Percentiles rank a stretch among this genome's conserved stretches.
These are phyloP conservation scores for Sipha maydis DNA, from an alignment of 2,888 invertebrate genomes.

Conservation along the genomic window DNA sequence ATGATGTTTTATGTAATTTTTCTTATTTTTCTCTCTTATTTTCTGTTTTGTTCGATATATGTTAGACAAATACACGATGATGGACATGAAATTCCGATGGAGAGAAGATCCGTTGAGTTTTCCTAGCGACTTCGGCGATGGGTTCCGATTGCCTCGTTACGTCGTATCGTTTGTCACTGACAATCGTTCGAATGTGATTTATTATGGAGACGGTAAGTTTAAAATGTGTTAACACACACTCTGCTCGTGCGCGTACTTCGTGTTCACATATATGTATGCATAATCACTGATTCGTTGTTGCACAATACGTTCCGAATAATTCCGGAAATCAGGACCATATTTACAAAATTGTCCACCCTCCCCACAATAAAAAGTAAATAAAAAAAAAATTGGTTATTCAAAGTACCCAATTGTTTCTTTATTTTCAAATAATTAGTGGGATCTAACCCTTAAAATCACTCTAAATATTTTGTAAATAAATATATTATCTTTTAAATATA, in stretches of 20 bases:
- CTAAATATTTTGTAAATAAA: too few species aligned
- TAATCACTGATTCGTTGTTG: background rate
- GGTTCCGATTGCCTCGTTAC: slow-evolving; percentile 75
- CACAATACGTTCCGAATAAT: background rate
- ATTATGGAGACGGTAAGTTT: slow-evolving; percentile 74
- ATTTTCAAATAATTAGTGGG: too few species aligned
- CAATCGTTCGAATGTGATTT: slow-evolving; percentile 73
- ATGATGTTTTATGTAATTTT: background rate
- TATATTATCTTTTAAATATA: too few species aligned
- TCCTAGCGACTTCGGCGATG: slow-evolving; percentile 70
- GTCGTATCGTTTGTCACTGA: slow-evolving; percentile 74
- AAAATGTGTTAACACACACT: background rate
- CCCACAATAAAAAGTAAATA: too few species aligned
- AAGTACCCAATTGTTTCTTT: too few species aligned
- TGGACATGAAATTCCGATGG: slow-evolving; percentile 75
- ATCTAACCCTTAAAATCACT: too few species aligned
- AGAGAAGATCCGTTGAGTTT: slow-evolving; percentile 71
- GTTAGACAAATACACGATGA: slow-evolving; percentile 73
- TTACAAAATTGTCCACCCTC: too few species aligned
- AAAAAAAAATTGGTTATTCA: too few species aligned
- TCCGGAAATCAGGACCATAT: background rate
- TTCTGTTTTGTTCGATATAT: background rate
- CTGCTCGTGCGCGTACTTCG: background rate
- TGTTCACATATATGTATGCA: background rate
- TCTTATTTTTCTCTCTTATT: background rate